Evolutionary conservation across 2,888 invertebrate genomes (phyloP), one percentile per base, ranked within the genome.

Genomic region (Heliconius cydno): DNA sequence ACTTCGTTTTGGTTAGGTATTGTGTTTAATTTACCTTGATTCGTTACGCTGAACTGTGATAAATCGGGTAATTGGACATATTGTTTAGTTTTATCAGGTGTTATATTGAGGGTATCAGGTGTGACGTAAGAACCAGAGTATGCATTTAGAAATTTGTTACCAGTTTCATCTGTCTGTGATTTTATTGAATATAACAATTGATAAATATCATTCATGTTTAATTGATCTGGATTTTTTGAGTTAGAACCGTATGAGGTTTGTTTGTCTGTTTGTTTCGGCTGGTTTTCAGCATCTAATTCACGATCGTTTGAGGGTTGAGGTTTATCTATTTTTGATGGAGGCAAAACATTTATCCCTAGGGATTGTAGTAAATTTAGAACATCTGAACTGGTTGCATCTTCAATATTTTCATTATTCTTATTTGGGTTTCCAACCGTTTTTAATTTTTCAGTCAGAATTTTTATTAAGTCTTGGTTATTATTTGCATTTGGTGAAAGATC

Each of bases 11-110:
- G 85, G 81, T 84, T 84, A 38, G 80, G 41, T 34, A 78, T 65
- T 66, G 83, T 67, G 84, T 89, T 82, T 82, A 88, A 89, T 89
- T 90, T 89, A 63, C 80, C 81, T 13, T 77, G 77, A 87, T 91
- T 88, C 77, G 90, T 83, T 79, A 87, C 85, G 75, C 85, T 84
- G 4, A 85, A 81, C 79, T 80, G 86, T 83, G 82, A 84, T 82
- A 84, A 86, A 86, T 83, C 84, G 76, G 60, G 81, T 81, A 84
- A 82, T 84, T 82, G 80, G 60, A 75, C 71, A 80, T 80, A 73
- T 73, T 80, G 80, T 67, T 81, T 78, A 15, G 38, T 75, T 77
- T 83, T 81, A 78, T 74, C 77, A 68, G 75, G 66, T 73, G 80
- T 80, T 74, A 77, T 22, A 52, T 78, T 67, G 41, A 72, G 38